Percentiles rank a stretch among this genome's conserved stretches.
Evolutionary conservation across 2,888 invertebrate genomes (phyloP).

Genomic region (Barypeithes pellucidus): DNA sequence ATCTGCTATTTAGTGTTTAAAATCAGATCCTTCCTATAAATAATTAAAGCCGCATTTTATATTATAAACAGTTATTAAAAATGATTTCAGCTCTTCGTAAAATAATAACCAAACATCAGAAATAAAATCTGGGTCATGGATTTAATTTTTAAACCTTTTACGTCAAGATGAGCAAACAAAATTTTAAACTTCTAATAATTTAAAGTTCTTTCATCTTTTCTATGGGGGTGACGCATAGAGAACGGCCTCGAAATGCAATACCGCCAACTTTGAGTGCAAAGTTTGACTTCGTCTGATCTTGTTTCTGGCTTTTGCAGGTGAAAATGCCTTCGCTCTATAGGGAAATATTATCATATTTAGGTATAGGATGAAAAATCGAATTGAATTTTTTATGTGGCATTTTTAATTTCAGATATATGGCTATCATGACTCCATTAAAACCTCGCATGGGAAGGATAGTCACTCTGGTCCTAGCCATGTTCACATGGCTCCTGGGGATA

Average conservation of each 20-base stretch:
- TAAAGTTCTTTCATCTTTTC: not conserved
- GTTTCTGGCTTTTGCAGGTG: not conserved
- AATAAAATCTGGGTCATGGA: no score
- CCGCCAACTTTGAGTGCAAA: conserved; percentile 8
- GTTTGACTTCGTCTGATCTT: not conserved
- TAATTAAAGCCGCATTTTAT: no score
- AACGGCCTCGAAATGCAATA: not conserved
- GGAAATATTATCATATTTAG: not conserved
- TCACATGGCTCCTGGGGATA: conserved; percentile 89
- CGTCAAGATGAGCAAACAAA: not conserved
- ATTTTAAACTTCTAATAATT: not conserved
- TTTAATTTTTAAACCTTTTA: not conserved
- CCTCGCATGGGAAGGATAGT: conserved; percentile 90
- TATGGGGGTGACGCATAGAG: not conserved
- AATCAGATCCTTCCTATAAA: no score
- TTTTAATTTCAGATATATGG: conserved; percentile 84
- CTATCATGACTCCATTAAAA: conserved; percentile 93
- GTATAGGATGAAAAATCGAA: not conserved
- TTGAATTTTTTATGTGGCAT: no score
- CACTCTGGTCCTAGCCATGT: conserved; percentile 86
- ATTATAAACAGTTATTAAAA: no score
- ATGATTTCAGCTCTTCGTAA: no score
- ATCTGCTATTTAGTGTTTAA: no score
- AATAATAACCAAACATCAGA: no score
- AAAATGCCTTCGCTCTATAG: not conserved